Evolutionary conservation across 1,140 invertebrate genomes (phyloP), one percentile per base, ranked within the genome.

Genomic region (Centruroides sculpturatus): DNA sequence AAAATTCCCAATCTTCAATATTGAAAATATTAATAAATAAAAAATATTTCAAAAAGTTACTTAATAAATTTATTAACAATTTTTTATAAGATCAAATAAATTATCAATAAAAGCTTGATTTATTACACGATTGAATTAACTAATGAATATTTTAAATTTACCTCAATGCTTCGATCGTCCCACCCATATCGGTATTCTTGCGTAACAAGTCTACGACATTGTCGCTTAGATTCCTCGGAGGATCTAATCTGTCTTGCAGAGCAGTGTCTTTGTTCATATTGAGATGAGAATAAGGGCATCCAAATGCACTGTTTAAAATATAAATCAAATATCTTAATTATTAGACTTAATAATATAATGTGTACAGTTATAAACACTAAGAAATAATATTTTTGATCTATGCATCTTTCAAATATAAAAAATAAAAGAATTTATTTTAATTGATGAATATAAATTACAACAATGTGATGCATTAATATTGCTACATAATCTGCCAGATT

Each of bases 271-370:
- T 81, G 67, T 80, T 79, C 59, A 86, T 75, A 75, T 87, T 86
- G 61, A 81, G 74, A 4, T 76, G 69, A 3, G 85, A 82, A 76
- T 94, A 95, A 1, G 92, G 92, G 76, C 92, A 96, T 35, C 86
- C 83, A 68, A 84, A 83, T 23, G 82, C 78, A 63, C 83, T 77
- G 64, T 47, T 69, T 70, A n/a, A 56, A 50, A 62, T 52, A 53
- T 53, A 53, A 51, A 23, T 23, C 23, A 23, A 23, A 23, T 0
- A 23, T n/a, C n/a, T n/a, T n/a, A n/a, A n/a, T n/a, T n/a, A n/a
- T n/a, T n/a, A 23, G 23, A 23, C 23, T 23, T 23, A 23, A 2
- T 23, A 23, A 23, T 23, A 23, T 23, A 23, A 23, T 2, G 23
- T 2, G 2, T 23, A 23, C 2, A 1, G 23, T 23, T 23, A 23